Percentiles rank a stretch among this genome's conserved stretches.
phyloP scores from a whole-genome alignment of 2,113 vertebrate genomes.

The Heliornis fulica region DNA sequence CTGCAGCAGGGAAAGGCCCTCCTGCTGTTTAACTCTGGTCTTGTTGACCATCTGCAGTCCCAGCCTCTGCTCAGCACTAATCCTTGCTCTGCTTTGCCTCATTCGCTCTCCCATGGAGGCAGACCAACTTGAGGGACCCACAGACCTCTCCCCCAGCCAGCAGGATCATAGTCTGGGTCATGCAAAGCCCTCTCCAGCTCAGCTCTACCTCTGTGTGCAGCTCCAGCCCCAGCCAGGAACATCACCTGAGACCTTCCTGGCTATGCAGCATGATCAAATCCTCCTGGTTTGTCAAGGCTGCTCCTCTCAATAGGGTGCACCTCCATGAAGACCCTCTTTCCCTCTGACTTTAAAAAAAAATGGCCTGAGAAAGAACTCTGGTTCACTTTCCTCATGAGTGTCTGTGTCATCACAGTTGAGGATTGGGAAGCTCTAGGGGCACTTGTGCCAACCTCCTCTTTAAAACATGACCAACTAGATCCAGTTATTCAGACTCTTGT shows the following conservation, averaged over 20 bases:
- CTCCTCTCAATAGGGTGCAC: background rate
- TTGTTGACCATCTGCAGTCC: background rate
- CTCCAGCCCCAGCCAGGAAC: background rate
- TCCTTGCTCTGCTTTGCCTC: background rate
- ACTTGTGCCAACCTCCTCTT: background rate
- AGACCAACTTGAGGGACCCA: background rate
- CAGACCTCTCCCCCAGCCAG: background rate
- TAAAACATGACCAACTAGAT: background rate
- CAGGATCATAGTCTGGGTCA: background rate
- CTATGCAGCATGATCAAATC: background rate
- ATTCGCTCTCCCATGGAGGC: background rate
- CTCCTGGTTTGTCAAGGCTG: background rate
- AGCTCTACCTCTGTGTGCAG: background rate
- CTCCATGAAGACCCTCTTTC: background rate
- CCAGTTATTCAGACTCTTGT: background rate
- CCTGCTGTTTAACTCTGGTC: background rate
- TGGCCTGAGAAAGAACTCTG: background rate
- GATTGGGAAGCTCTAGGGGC: background rate
- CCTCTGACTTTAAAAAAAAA: background rate
- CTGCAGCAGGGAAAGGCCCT: background rate
- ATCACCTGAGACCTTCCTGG: background rate
- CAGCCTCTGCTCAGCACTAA: background rate
- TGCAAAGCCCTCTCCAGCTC: background rate
- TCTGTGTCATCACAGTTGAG: background rate
- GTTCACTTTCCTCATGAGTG: background rate